Conservation (phyloP, 2,113 vertebrate genomes). For the Craseonycteris thonglongyai region DNA sequence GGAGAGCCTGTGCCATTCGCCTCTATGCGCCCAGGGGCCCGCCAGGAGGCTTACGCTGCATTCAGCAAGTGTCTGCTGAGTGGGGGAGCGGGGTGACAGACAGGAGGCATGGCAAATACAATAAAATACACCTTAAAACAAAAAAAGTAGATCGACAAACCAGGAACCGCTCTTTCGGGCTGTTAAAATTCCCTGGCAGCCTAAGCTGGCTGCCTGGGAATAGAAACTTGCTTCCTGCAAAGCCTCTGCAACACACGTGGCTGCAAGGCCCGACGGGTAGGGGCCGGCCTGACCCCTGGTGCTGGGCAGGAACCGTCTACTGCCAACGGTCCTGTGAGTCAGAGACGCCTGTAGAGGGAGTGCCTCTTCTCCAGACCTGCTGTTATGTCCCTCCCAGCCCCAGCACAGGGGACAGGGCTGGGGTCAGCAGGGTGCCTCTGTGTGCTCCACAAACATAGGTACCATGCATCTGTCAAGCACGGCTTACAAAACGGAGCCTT, state of each 20-base stretch:
- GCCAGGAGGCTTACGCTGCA: accelerated
- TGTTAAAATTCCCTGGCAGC: not conserved
- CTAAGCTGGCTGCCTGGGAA: not conserved
- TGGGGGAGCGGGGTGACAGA: not conserved
- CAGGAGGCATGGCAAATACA: no score
- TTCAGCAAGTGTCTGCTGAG: not conserved
- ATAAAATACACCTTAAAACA: no score
- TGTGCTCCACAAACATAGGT: not conserved
- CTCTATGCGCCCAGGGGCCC: not conserved
- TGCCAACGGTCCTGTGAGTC: not conserved
- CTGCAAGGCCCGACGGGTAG: no score
- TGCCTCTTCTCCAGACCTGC: not conserved
- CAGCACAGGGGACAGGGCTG: not conserved
- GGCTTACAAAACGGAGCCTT: not conserved
- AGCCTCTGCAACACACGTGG: accelerated
- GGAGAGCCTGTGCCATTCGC: not conserved
- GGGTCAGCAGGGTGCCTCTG: not conserved
- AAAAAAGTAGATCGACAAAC: not conserved
- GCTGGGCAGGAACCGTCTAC: accelerated
- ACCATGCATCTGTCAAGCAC: not conserved
- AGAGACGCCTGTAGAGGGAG: not conserved
- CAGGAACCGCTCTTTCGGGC: not conserved
- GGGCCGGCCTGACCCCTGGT: no score
- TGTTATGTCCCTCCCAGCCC: not conserved
- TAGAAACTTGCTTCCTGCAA: not conserved